Percentiles rank a stretch among this genome's conserved stretches.
Conservation (phyloP, 2,888 invertebrate species). For the Orchesellides sinensis region DNA sequence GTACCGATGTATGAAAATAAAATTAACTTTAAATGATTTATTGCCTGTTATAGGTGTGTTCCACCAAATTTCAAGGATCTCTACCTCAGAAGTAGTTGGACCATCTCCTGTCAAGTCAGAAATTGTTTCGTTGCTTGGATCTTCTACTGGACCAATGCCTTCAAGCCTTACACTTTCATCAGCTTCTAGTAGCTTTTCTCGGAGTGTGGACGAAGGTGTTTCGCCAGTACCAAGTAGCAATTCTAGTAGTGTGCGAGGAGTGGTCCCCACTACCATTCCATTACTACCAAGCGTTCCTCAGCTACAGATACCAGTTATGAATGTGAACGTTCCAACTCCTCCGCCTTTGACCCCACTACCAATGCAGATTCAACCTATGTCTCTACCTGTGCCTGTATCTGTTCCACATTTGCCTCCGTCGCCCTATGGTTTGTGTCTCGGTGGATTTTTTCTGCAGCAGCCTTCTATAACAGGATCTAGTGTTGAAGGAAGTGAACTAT, state of each 20-base stretch:
- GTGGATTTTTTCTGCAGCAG: constrained; percentile 71
- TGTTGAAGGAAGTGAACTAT: constrained; percentile 45
- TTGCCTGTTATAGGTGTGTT: constrained; percentile 69
- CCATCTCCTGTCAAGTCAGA: constrained; percentile 74
- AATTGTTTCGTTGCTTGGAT: constrained; percentile 70
- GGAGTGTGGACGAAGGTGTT: constrained; percentile 42
- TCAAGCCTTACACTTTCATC: constrained; percentile 45
- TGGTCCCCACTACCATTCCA: constrained; percentile 52
- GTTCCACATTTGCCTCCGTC: constrained; percentile 66
- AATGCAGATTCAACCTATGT: constrained; percentile 63
- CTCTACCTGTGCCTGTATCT: constrained; percentile 58
- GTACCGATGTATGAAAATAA: too few species aligned
- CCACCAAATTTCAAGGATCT: constrained; percentile 74
- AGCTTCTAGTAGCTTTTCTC: constrained; percentile 32
- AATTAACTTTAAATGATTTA: too few species aligned
- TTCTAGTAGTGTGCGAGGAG: constrained; percentile 39
- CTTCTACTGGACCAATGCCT: constrained; percentile 46
- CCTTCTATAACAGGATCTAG: constrained; percentile 21
- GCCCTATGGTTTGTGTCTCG: constrained; percentile 69
- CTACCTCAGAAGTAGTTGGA: constrained; percentile 72
- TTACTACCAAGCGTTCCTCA: constrained; percentile 62
- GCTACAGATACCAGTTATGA: constrained; percentile 65
- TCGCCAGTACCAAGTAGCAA: constrained; percentile 43
- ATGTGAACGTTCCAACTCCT: constrained; percentile 61
- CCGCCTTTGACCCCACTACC: constrained; percentile 64